Evolutionary conservation across 2,113 vertebrate species (phyloP).

Genomic region (Thermophis baileyi): DNA sequence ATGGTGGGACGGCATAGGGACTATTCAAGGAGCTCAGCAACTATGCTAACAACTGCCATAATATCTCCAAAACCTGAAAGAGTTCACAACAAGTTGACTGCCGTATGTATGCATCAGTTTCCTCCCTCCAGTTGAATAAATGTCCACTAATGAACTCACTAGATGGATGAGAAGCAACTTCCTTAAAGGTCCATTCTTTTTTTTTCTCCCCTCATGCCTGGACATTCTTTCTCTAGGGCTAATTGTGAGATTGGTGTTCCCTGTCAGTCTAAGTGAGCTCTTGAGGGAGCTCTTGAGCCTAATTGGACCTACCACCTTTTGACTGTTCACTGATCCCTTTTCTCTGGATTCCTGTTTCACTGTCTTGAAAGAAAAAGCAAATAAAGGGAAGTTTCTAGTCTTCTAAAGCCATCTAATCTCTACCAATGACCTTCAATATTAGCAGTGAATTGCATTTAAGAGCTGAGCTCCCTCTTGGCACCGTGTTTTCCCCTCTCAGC

Average conservation of each 20-base stretch:
- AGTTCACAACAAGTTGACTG: background rate
- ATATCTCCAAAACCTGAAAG: background rate
- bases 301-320: background rate
- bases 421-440: background rate
- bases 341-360: background rate
- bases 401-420: background rate
- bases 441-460: background rate
- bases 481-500: background rate
- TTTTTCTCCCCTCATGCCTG: background rate
- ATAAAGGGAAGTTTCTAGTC: background rate
- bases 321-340: background rate
- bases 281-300: background rate
- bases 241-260: background rate
- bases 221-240: background rate
- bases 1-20: background rate
- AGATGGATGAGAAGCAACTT: background rate
- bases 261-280: background rate
- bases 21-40: background rate
- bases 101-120: background rate
- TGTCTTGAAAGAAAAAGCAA: background rate
- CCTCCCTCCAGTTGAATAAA: background rate
- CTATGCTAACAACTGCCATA: background rate
- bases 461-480: background rate
- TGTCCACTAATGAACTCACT: background rate
- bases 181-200: background rate